Evolutionary conservation across 2,113 vertebrate species (phyloP).

Genomic region (Malurus melanocephalus): DNA sequence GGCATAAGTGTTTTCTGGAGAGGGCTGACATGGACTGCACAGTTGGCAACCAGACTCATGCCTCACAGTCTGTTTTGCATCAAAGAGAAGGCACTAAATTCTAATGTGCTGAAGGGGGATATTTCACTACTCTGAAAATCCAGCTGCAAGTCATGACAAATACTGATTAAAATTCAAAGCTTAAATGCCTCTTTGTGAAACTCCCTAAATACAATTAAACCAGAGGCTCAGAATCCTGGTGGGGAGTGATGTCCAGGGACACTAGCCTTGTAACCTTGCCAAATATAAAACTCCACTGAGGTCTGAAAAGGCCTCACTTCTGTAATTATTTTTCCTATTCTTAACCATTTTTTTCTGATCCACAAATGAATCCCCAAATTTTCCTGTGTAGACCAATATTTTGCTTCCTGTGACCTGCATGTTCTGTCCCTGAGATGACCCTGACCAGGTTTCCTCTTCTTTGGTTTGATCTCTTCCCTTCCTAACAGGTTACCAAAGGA

Average conservation of each 20-base stretch:
- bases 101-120: constrained; percentile 16
- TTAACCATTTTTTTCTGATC: constrained; percentile 10
- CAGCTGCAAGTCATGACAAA: constrained; percentile 43
- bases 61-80: constrained; percentile 17
- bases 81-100: neutral
- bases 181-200: constrained; percentile 82
- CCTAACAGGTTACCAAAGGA: neutral
- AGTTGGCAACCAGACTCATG: neutral
- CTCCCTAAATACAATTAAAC: constrained; percentile 72
- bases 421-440: constrained; percentile 64
- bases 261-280: constrained; percentile 44
- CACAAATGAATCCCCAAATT: constrained; percentile 4
- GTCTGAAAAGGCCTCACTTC: neutral
- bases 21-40: neutral
- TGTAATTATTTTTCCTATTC: neutral
- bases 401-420: constrained; percentile 25
- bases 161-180: constrained; percentile 56
- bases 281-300: constrained; percentile 34
- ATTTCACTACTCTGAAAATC: constrained; percentile 41
- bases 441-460: constrained; percentile 65
- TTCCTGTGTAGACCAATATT: neutral
- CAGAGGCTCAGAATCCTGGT: constrained; percentile 77
- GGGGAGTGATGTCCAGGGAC: constrained; percentile 69
- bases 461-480: constrained; percentile 47
- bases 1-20: neutral